phyloP scores from a whole-genome alignment of 1,140 invertebrate genomes.

The Drosophila mayri region DNA sequence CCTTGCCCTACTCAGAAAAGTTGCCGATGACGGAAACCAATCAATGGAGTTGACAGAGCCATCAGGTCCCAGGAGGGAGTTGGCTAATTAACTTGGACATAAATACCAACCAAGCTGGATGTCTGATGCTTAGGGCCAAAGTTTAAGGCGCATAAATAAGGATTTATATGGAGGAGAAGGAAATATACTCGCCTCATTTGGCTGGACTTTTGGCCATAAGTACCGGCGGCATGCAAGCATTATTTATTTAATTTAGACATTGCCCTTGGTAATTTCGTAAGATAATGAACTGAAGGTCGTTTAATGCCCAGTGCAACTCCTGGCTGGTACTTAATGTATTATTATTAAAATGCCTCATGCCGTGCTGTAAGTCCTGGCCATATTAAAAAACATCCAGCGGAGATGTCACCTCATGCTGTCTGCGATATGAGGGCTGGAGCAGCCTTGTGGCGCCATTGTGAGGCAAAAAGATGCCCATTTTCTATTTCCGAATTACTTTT shows the following conservation, averaged over 20 bases:
- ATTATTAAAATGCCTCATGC: slow-evolving; percentile 64
- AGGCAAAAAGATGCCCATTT: slow-evolving; percentile 2
- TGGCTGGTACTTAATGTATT: slow-evolving; percentile 31
- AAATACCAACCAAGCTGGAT: neutral
- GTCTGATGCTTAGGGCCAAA: slow-evolving; percentile 12
- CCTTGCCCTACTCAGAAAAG: slow-evolving; percentile 1
- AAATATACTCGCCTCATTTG: neutral
- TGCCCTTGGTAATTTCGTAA: slow-evolving; percentile 27
- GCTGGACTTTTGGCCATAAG: slow-evolving; percentile 12
- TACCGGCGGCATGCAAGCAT: slow-evolving; percentile 43
- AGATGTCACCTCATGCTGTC: slow-evolving; percentile 35
- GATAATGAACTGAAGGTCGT: slow-evolving; percentile 41
- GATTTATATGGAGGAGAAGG: slow-evolving; percentile 15
- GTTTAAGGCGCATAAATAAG: slow-evolving; percentile 40
- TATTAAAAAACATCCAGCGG: slow-evolving; percentile 67
- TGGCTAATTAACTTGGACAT: slow-evolving; percentile 39
- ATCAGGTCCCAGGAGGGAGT: neutral
- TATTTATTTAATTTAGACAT: slow-evolving; percentile 32
- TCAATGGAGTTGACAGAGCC: slow-evolving; percentile 14
- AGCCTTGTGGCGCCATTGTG: slow-evolving; percentile 24
- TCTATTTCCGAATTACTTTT: slow-evolving; percentile 31
- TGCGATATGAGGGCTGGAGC: neutral
- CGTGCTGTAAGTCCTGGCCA: slow-evolving; percentile 28
- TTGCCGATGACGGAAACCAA: slow-evolving; percentile 35
- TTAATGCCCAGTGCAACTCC: slow-evolving; percentile 8